These are phyloP conservation scores for Watsonalla cultraria DNA, from an alignment of 2,888 invertebrate genomes.

Conservation along the genomic window DNA sequence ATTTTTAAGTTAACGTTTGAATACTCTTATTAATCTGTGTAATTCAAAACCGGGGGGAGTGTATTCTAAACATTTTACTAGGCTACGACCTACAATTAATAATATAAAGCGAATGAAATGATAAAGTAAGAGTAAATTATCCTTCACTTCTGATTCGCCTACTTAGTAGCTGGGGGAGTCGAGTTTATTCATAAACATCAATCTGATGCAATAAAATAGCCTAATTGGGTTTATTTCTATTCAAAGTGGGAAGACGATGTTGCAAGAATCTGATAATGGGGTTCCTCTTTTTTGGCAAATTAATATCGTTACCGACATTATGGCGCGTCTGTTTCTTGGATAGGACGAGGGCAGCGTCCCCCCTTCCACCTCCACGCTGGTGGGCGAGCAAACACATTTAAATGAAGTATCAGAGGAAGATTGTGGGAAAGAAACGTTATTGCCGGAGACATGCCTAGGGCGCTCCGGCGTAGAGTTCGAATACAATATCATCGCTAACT, in stretches of 20 bases:
- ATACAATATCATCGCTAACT: slow-evolving; percentile 44
- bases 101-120: too few species aligned
- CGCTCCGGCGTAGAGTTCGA: slow-evolving; percentile 27
- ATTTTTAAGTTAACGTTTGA: too few species aligned
- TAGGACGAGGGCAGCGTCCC: slow-evolving; percentile 21
- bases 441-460: slow-evolving; percentile 33
- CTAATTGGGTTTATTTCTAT: neutral
- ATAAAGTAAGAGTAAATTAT: neutral
- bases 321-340: slow-evolving; percentile 33
- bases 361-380: slow-evolving; percentile 26
- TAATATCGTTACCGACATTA: neutral
- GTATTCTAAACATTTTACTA: too few species aligned
- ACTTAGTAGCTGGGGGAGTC: neutral
- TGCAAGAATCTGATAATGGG: neutral
- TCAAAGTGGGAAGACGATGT: neutral
- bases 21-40: too few species aligned
- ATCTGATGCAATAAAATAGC: neutral
- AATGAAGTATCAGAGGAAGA: slow-evolving; percentile 51
- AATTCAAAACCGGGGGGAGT: too few species aligned
- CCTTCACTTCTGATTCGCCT: neutral
- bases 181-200: neutral
- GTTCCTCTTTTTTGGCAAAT: neutral
- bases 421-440: slow-evolving; percentile 49
- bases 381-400: slow-evolving; percentile 48
- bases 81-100: too few species aligned